Evolutionary conservation across 1,140 invertebrate species (phyloP).

Genomic region (Euura saliciscinereae): DNA sequence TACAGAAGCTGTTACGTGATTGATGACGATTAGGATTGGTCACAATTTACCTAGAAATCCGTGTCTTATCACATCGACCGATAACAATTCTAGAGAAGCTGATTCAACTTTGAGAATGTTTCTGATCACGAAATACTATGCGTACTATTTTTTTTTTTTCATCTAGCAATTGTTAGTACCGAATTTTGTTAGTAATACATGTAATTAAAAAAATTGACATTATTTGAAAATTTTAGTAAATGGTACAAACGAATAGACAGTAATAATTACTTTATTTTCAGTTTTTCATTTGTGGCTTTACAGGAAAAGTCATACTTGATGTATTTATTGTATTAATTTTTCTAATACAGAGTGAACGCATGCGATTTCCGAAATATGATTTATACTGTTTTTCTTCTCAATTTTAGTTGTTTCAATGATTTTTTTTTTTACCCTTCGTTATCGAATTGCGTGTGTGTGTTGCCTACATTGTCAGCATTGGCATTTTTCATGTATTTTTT

Average conservation of each 20-base stretch:
- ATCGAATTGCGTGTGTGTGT: constrained; percentile 14
- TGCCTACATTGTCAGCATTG: constrained; percentile 29
- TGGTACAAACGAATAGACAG: constrained; percentile 31
- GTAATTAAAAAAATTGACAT: no score
- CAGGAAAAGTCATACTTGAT: constrained; percentile 54
- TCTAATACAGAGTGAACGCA: constrained; percentile 53
- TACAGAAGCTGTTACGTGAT: no score
- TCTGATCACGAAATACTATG: no score
- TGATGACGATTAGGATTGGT: no score
- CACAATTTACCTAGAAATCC: no score
- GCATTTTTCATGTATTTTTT: constrained; percentile 34
- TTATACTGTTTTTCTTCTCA: constrained; percentile 13
- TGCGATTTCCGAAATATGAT: constrained; percentile 47
- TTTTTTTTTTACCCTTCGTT: not conserved
- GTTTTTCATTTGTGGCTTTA: constrained; percentile 54
- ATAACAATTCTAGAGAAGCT: no score
- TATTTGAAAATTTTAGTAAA: no score
- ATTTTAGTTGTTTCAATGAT: constrained; percentile 15
- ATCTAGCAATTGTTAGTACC: no score
- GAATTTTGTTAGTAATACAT: no score
- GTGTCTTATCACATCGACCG: no score
- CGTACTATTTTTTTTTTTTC: no score
- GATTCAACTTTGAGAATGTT: no score
- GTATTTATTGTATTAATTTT: constrained; percentile 44
- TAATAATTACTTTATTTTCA: constrained; percentile 58